These are phyloP conservation scores for Dichetophora obliterata DNA, from an alignment of 2,888 invertebrate genomes.

Conservation along the genomic window DNA sequence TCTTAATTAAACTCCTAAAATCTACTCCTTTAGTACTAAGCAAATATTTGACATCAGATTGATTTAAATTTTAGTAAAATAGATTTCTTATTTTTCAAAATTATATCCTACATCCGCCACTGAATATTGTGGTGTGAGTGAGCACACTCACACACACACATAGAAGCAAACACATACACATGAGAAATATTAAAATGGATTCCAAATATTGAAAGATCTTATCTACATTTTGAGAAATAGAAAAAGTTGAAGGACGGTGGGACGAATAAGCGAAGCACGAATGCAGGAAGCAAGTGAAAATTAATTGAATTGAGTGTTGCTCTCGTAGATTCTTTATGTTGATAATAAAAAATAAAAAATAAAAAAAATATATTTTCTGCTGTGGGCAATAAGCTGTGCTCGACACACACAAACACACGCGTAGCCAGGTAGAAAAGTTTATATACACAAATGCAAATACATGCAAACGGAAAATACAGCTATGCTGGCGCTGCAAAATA, in stretches of 20 bases:
- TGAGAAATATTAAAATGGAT: conserved; percentile 18
- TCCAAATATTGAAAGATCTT: conserved; percentile 40
- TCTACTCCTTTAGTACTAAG: too few species aligned
- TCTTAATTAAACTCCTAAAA: too few species aligned
- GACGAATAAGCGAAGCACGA: conserved; percentile 43
- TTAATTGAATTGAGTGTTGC: conserved; percentile 66
- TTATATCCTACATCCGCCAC: background rate
- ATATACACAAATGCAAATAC: conserved; percentile 20
- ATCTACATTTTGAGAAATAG: conserved; percentile 36
- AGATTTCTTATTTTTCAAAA: too few species aligned
- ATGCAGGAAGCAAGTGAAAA: conserved; percentile 63
- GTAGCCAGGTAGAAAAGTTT: background rate
- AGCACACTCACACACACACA: background rate
- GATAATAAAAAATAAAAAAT: conserved; percentile 62
- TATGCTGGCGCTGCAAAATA: conserved; percentile 28
- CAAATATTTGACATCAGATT: too few species aligned
- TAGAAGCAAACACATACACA: background rate
- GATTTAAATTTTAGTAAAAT: too few species aligned
- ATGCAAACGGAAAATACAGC: background rate
- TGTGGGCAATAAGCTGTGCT: conserved; percentile 50
- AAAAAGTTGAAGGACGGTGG: conserved; percentile 23
- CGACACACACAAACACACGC: conserved; percentile 25
- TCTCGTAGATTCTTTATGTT: conserved; percentile 57
- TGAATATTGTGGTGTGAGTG: too few species aligned
- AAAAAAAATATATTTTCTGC: conserved; percentile 55